phyloP scores from a whole-genome alignment of 2,113 vertebrate genomes.

The Mixornis gularis region DNA sequence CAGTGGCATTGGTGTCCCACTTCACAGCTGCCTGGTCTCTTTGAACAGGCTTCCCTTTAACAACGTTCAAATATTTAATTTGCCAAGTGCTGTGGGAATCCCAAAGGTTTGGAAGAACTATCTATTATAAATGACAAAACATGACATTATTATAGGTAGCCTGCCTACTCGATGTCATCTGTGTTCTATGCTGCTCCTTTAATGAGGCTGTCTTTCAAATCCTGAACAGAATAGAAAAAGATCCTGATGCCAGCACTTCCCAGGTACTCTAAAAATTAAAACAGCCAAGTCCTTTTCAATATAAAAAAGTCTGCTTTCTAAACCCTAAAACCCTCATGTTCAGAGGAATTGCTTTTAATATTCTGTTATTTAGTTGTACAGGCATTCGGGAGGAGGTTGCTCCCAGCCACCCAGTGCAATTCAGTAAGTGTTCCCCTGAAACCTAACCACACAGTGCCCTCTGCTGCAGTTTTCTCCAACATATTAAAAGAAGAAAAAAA shows the following conservation, averaged over 20 bases:
- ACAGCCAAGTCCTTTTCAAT: slow-evolving; percentile 6
- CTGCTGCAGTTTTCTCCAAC: slow-evolving; percentile 54
- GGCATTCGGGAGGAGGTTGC: background rate
- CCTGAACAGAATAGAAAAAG: background rate
- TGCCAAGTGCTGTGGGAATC: slow-evolving; percentile 31
- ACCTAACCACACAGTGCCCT: slow-evolving; percentile 68
- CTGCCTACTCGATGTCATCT: slow-evolving; percentile 45
- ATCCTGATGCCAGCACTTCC: slow-evolving; percentile 38
- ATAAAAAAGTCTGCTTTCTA: slow-evolving; percentile 1
- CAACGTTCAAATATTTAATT: slow-evolving; percentile 20
- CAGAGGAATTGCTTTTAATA: slow-evolving; percentile 45
- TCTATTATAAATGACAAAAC: slow-evolving; percentile 53
- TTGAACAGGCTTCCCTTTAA: slow-evolving; percentile 27
- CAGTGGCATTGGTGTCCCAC: background rate
- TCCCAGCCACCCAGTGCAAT: slow-evolving; percentile 13
- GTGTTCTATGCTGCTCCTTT: slow-evolving; percentile 12
- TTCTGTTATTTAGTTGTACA: slow-evolving; percentile 48
- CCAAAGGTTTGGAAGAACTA: slow-evolving; percentile 49
- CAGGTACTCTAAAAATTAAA: slow-evolving; percentile 54
- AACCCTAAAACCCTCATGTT: background rate
- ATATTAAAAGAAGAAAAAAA: background rate
- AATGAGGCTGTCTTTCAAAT: slow-evolving; percentile 47
- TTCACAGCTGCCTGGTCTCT: background rate
- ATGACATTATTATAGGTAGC: slow-evolving; percentile 51
- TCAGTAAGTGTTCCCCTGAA: slow-evolving; percentile 24